phyloP scores from a whole-genome alignment of 2,888 invertebrate genomes.

The Abrostola triplasia region DNA sequence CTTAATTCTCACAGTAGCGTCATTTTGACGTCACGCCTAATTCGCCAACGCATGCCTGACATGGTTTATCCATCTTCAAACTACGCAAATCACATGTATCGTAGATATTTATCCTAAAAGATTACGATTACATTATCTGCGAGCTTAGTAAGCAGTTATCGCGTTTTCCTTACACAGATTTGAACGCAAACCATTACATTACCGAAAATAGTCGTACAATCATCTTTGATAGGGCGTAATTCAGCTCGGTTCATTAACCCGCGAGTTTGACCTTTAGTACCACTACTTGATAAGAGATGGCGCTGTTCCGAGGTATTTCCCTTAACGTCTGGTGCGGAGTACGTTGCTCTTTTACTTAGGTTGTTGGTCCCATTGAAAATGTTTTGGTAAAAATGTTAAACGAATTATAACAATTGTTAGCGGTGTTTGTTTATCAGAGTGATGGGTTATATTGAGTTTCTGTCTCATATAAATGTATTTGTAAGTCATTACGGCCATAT shows the following conservation, averaged over 20 bases:
- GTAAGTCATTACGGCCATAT: conserved; percentile 23
- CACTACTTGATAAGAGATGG: conserved; percentile 65
- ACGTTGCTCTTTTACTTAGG: conserved; percentile 73
- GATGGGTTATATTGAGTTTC: conserved; percentile 27
- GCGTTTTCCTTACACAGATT: conserved; percentile 25
- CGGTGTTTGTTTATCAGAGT: conserved; percentile 43
- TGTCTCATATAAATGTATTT: conserved; percentile 28
- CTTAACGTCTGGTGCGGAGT: conserved; percentile 65
- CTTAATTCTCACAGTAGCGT: neutral
- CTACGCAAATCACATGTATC: neutral
- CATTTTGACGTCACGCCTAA: conserved; percentile 10
- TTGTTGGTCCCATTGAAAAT: conserved; percentile 66
- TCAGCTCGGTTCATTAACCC: conserved; percentile 61
- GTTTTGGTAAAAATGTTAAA: conserved; percentile 50
- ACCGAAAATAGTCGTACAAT: conserved; percentile 63
- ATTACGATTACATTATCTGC: conserved; percentile 2
- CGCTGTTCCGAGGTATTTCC: conserved; percentile 62
- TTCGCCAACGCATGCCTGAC: conserved; percentile 1
- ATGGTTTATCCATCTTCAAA: neutral
- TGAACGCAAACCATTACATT: conserved; percentile 45
- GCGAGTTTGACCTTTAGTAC: conserved; percentile 62
- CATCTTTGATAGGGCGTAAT: conserved; percentile 56
- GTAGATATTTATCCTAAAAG: conserved; percentile 3
- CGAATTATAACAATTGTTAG: conserved; percentile 40
- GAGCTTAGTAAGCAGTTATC: neutral